A percentile compares a stretch with the other conserved stretches of the same genome.
Evolutionary conservation across 2,888 invertebrate species (phyloP).

Genomic region (Agrochola macilenta): DNA sequence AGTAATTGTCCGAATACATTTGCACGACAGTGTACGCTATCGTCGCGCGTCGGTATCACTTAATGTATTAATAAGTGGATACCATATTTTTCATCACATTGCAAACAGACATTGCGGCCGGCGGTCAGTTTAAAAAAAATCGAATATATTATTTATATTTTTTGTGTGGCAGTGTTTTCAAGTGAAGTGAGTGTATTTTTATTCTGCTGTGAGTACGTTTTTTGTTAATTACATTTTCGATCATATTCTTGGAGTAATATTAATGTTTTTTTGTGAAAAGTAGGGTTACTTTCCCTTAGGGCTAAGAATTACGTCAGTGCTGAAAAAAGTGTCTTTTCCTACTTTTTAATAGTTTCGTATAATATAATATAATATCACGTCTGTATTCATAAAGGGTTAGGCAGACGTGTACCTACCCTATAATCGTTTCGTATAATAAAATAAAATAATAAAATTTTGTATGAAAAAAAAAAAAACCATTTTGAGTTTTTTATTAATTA

Average conservation of each 20-base stretch:
- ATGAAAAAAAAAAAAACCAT: neutral
- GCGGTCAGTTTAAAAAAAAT: conserved; percentile 47
- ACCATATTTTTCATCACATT: conserved; percentile 57
- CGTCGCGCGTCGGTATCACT: conserved; percentile 31
- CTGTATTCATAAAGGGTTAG: too few species aligned
- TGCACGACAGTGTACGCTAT: conserved; percentile 28
- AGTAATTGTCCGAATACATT: conserved; percentile 40
- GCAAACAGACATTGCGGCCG: conserved; percentile 55
- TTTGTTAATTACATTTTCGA: too few species aligned
- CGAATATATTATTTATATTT: neutral
- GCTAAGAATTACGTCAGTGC: neutral
- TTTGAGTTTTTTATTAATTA: neutral
- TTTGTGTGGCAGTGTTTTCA: conserved; percentile 6
- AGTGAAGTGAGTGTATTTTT: conserved; percentile 22
- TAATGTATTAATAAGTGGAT: conserved; percentile 59
- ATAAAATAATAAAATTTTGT: neutral
- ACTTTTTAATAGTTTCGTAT: too few species aligned
- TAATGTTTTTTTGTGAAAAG: neutral
- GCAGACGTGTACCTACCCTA: too few species aligned
- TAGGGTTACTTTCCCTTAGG: neutral
- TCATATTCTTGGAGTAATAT: neutral
- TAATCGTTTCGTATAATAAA: too few species aligned
- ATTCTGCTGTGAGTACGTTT: conserved; percentile 36
- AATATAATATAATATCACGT: too few species aligned
- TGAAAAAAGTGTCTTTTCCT: neutral